Base-by-base conservation (phyloP, 2,888 invertebrate genomes). In the Callimorpha dominula region DNA sequence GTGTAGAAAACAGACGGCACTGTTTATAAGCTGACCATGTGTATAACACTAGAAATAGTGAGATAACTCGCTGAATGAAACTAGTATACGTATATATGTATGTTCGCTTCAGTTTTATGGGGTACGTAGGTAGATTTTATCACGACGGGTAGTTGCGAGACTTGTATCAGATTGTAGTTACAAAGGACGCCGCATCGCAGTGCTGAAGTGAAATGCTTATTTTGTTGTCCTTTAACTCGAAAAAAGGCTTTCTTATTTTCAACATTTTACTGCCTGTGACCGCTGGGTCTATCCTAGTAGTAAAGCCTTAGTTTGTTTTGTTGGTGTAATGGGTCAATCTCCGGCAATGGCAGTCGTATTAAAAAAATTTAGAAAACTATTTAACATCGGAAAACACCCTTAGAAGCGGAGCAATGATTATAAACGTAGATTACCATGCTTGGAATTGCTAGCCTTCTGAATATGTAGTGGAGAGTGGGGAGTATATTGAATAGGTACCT, bases 11-110 rank as follows among this genome's bases (percentile, higher is more conserved):
- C 83, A 82, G 83, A 75, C 73, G 63, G 73, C 43, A 64, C 79
- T 82, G 76, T 81, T 85, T 83, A 81, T 78, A 73, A 60, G 60
- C 11, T 20, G 85, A 78, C 83, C 83, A 85, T 83, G 85, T 63
- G 79, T 75, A 75, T 40, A 62, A 60, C 78, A 75, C 82, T 82
- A 72, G 75, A 82, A 82, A 80, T 84, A 84, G 82, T 81, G 40
- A 72, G 74, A 84, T 80, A 77, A 75, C 71, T 15, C 43, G 20
- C 20, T 52, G 46, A 43, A n/a, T 70, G 50, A 65, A 50, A 31
- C 20, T 65, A 49, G 8, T 9, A 49, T 50, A 14, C 31, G 46
- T 65, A 31, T 46, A 65, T 2, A 31, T 62, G 14, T 31, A 68
- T 17, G 15, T 57, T 31, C 60, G 14, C 14, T 68, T 68, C 46